These are phyloP conservation scores for Antitype chi DNA, from an alignment of 2,888 invertebrate genomes.

Conservation along the genomic window DNA sequence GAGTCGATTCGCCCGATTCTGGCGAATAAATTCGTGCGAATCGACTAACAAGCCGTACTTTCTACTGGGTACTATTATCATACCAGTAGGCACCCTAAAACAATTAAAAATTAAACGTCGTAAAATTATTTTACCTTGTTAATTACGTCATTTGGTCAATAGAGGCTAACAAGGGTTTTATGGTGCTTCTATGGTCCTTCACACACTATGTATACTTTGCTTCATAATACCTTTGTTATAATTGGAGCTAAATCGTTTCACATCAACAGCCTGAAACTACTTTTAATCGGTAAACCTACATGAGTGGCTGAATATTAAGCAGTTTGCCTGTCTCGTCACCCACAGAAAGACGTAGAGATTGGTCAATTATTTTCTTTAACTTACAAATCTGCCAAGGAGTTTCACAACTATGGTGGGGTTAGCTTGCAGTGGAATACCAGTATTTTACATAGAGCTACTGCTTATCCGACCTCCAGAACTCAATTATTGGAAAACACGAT, in stretches of 20 bases:
- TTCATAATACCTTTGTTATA: not conserved
- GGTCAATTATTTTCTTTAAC: too few relatives aligned
- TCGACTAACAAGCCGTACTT: too few relatives aligned
- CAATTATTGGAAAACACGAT: too few relatives aligned
- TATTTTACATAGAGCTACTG: too few relatives aligned
- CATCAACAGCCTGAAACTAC: not conserved
- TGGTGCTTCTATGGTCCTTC: not conserved
- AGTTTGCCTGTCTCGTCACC: not conserved
- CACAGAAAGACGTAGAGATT: not conserved
- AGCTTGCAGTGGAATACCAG: too few relatives aligned
- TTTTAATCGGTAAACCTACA: not conserved
- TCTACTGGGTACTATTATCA: not conserved
- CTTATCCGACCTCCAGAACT: too few relatives aligned
- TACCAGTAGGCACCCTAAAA: not conserved
- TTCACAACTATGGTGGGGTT: too few relatives aligned
- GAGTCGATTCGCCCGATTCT: too few relatives aligned
- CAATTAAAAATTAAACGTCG: constrained; percentile 27
- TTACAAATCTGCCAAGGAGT: too few relatives aligned
- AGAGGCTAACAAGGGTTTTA: constrained; percentile 32
- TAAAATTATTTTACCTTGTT: constrained; percentile 15
- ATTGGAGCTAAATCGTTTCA: not conserved
- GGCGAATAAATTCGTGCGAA: too few relatives aligned
- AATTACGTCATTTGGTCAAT: constrained; percentile 1
- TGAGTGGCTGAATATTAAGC: too few relatives aligned
- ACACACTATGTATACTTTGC: not conserved